Evolutionary conservation across 35 echinoderm and acorn worm species (phyloP), one percentile per base, ranked within the genome.

Genomic region (Heliocidaris erythrogramma): DNA sequence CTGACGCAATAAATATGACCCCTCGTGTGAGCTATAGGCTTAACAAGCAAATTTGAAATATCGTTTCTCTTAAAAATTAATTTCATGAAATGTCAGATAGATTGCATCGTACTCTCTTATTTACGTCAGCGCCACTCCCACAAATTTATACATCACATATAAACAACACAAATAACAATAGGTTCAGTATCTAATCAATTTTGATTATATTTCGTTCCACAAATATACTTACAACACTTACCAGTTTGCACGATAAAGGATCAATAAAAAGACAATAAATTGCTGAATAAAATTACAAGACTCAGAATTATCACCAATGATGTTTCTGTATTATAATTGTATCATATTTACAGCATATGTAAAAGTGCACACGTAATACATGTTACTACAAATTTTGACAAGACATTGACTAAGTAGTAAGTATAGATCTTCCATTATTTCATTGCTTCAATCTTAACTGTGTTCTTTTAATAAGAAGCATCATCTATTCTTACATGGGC

Each of bases 151-250:
- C 35, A 27, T 78, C 27, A 78, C 18, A 78, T 24, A 78, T 27
- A 78, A n/a, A 6, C 21, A 78, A 42, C 27, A 69, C 14, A 69
- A 17, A 78, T 27, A 78, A 18, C 65, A 2, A 27, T 21, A 27
- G 35, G 5, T 21, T 5, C 13, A 18, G 60, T 69, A 18, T 78
- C 14, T 78, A 56, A 78, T 78, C 65, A 78, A 78, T 78, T 24
- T 78, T 21, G 21, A 7, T 78, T 27, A 27, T 27, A 27, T 78
- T 78, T 78, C 65, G 27, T 78, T 78, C 65, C 65, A 78, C 65
- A 78, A 78, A 78, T 78, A 78, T 78, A 78, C 65, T 78, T 78
- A 78, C 65, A 78, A 78, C 65, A 78, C 65, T 27, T 78, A 78
- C 65, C 65, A 78, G 65, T 78, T n/a, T 78, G 65, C 65, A 78